phyloP scores from a whole-genome alignment of 2,888 invertebrate genomes.

The Alcis repandata region DNA sequence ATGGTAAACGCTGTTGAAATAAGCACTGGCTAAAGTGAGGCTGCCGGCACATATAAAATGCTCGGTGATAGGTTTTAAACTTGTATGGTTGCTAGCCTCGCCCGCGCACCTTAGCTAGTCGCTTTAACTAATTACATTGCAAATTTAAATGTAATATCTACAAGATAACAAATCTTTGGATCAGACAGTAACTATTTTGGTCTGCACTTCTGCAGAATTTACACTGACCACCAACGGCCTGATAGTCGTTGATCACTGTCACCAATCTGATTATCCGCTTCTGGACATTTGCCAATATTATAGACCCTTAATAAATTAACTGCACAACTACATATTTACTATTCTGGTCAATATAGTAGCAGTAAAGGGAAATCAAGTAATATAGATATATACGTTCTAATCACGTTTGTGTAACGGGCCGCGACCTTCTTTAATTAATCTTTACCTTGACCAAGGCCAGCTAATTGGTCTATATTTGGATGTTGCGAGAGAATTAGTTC shows the following conservation, averaged over 20 bases:
- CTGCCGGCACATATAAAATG: no score
- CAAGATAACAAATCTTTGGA: not conserved
- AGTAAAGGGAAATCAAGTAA: conserved; percentile 5
- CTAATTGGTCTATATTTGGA: conserved; percentile 39
- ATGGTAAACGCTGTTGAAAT: no score
- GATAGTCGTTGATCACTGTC: conserved; percentile 41
- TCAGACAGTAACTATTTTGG: conserved; percentile 29
- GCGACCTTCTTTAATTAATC: conserved; percentile 45
- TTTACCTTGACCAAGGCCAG: conserved; percentile 39
- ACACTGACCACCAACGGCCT: conserved; percentile 25
- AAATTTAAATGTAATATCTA: not conserved
- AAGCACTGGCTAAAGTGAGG: no score
- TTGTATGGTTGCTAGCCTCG: no score
- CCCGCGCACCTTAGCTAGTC: not conserved
- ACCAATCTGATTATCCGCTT: conserved; percentile 36
- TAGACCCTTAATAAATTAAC: conserved; percentile 40
- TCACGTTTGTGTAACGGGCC: conserved; percentile 20
- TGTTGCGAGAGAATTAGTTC: conserved; percentile 29
- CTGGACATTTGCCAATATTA: conserved; percentile 42
- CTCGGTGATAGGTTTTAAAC: no score
- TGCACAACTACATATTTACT: conserved; percentile 17
- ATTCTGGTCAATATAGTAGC: conserved; percentile 4
- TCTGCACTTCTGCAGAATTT: conserved; percentile 29
- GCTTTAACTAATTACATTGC: not conserved
- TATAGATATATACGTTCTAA: conserved; percentile 30